phyloP scores from a whole-genome alignment of 2,113 vertebrate species.

The Ageneiosus marmoratus region DNA sequence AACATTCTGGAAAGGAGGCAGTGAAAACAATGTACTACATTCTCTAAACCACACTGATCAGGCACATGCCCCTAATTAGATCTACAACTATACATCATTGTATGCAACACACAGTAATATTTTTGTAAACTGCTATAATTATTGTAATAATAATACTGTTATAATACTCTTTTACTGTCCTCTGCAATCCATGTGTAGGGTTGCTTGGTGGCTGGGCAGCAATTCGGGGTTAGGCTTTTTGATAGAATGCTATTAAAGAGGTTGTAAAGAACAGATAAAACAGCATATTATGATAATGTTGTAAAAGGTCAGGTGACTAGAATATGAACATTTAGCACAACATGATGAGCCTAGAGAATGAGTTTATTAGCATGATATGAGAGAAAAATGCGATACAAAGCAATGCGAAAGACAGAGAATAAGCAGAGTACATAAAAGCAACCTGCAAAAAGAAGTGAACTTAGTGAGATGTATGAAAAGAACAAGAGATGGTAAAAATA shows the following conservation, averaged over 20 bases:
- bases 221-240: background rate
- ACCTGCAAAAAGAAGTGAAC: background rate
- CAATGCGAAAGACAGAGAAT: background rate
- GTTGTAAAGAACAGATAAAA: too few relatives aligned
- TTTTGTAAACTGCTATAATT: too few relatives aligned
- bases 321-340: background rate
- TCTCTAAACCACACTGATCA: background rate
- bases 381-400: background rate
- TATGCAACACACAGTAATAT: background rate
- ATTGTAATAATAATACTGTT: too few relatives aligned
- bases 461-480: background rate
- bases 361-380: background rate
- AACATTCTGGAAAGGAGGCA: background rate
- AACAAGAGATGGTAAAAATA: constrained; percentile 13
- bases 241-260: background rate
- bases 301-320: background rate
- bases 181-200: background rate
- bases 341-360: background rate
- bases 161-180: too few relatives aligned
- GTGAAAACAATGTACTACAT: background rate
- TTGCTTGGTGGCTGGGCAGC: background rate
- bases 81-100: background rate
- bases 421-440: background rate
- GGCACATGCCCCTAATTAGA: background rate
- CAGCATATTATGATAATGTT: background rate